A percentile compares a stretch with the other conserved stretches of the same genome.
Evolutionary conservation across 2,797 vertebrate species (phyloP).

Genomic region (Allobates femoralis): DNA sequence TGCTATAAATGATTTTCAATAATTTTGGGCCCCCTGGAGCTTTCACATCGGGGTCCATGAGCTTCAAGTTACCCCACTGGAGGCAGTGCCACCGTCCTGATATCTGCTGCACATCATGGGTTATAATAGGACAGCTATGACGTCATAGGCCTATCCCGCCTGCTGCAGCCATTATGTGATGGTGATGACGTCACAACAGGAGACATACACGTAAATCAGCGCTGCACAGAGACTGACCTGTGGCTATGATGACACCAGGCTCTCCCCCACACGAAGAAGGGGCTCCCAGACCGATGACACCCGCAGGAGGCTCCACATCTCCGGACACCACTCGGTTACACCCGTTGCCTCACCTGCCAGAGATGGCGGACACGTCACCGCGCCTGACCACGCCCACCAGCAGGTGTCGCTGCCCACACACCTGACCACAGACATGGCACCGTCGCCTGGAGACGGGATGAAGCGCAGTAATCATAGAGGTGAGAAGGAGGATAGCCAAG

Average conservation of each 20-base stretch:
- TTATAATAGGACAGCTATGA: neutral
- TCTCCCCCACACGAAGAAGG: neutral
- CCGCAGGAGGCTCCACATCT: slow-evolving; percentile 17
- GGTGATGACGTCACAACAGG: neutral
- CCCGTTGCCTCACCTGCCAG: slow-evolving; percentile 4
- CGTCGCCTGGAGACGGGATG: slow-evolving; percentile 48
- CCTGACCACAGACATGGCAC: no score
- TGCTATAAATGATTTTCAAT: no score
- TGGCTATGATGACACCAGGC: neutral
- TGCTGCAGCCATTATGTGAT: neutral
- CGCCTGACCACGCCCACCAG: slow-evolving; percentile 42
- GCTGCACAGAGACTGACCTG: slow-evolving; percentile 1
- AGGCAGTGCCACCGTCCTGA: no score
- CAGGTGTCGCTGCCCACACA: neutral
- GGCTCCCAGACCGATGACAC: neutral
- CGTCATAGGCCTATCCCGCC: neutral
- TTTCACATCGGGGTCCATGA: no score
- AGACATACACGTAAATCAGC: neutral
- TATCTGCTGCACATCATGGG: no score
- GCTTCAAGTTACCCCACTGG: neutral
- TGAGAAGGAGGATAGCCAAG: neutral
- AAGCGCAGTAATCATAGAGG: slow-evolving; percentile 28
- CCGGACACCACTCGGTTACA: neutral
- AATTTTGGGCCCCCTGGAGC: no score
- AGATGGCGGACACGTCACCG: slow-evolving; percentile 3